Percentiles rank a stretch among this genome's conserved stretches.
phyloP scores from a whole-genome alignment of 2,113 vertebrate species.

The Apodemus speciosus region DNA sequence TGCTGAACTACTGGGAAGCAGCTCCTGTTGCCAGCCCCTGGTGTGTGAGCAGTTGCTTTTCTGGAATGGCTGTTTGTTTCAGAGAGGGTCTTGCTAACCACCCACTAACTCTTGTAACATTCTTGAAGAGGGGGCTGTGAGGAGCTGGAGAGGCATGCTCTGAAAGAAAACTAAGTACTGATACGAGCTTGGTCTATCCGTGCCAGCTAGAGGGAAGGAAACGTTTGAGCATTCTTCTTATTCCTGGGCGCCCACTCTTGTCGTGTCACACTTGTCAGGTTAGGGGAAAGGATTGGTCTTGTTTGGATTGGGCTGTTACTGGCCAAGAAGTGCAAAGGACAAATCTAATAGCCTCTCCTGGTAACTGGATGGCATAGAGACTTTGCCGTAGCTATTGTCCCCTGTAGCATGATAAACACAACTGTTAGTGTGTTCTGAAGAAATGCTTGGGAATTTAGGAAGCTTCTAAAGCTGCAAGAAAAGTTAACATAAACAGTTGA shows the following conservation, averaged over 20 bases:
- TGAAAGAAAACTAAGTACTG: slow-evolving; percentile 18
- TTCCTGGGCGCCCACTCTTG: background rate
- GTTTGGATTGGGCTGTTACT: slow-evolving; percentile 7
- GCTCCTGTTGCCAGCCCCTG: slow-evolving; percentile 44
- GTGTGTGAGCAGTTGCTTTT: slow-evolving; percentile 54
- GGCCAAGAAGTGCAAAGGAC: background rate
- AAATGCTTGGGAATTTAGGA: slow-evolving; percentile 1
- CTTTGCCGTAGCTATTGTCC: slow-evolving; percentile 5
- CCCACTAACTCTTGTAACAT: slow-evolving; percentile 49
- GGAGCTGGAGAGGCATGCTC: background rate
- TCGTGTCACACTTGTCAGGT: background rate
- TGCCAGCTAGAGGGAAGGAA: background rate
- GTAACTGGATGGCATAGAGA: background rate
- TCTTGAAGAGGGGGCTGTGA: slow-evolving; percentile 22
- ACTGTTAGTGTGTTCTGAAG: background rate
- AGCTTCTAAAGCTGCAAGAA: background rate
- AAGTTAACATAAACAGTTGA: background rate
- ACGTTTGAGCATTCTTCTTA: slow-evolving; percentile 9
- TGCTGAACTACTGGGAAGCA: slow-evolving; percentile 62
- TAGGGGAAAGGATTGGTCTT: background rate
- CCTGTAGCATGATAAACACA: background rate
- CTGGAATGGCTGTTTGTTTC: slow-evolving; percentile 58
- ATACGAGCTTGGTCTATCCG: background rate
- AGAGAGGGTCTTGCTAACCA: slow-evolving; percentile 49
- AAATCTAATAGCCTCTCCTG: background rate